Conservation (phyloP, 92 coral and sea anemone species). For the Actinostola sp. region DNA sequence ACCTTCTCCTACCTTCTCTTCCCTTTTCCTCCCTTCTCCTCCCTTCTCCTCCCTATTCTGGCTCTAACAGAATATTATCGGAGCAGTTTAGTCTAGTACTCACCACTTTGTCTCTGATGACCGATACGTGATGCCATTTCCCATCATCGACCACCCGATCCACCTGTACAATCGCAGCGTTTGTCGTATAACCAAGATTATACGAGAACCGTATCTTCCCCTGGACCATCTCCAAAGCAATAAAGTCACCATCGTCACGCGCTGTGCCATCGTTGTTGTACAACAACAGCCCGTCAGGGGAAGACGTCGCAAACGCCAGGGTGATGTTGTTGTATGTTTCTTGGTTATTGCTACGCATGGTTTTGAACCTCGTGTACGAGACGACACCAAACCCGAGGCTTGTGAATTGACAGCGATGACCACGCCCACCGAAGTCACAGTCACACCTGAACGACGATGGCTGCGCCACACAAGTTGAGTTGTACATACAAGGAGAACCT, state of each 20-base stretch:
- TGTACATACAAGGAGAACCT: constrained; percentile 75
- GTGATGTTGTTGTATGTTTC: constrained; percentile 74
- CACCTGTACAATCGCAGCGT: constrained; percentile 53
- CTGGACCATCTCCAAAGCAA: constrained; percentile 75
- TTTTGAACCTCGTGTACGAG: constrained; percentile 79
- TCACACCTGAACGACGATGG: constrained; percentile 71
- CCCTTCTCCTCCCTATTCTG: background rate
- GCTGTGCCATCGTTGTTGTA: constrained; percentile 68
- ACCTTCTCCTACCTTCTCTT: background rate
- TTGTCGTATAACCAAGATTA: constrained; percentile 73
- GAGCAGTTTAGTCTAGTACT: constrained; percentile 6
- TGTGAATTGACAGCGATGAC: constrained; percentile 70
- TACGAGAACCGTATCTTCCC: constrained; percentile 84
- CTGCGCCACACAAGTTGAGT: constrained; percentile 58
- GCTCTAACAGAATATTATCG: background rate
- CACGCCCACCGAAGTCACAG: constrained; percentile 87
- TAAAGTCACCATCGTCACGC: constrained; percentile 69
- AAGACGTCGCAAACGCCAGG: constrained; percentile 76
- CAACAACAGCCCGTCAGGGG: constrained; percentile 66
- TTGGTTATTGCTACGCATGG: constrained; percentile 64
- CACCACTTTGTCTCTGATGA: constrained; percentile 80
- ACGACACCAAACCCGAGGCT: constrained; percentile 86
- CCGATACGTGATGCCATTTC: constrained; percentile 83
- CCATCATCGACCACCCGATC: constrained; percentile 80
- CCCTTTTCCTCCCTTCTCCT: background rate